Conservation (phyloP, 1,140 invertebrate genomes). For the Drosophila novamexicana region DNA sequence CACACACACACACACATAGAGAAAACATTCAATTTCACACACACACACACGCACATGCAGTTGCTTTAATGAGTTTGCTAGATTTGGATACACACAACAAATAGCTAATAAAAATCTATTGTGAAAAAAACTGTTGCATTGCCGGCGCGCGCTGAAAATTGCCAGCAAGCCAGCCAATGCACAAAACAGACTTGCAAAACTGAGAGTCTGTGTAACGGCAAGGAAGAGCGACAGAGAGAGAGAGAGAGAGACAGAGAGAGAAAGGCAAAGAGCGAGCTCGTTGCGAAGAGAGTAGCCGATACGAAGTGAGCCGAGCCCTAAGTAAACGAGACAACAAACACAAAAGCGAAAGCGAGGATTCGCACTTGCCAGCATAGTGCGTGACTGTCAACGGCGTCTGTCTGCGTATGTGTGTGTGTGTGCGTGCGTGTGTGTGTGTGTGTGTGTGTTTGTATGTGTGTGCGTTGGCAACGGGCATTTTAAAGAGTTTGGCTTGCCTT, state of each 20-base stretch:
- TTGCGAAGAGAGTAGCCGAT: conserved; percentile 21
- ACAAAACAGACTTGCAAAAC: neutral
- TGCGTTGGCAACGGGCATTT: conserved; percentile 44
- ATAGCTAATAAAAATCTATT: conserved; percentile 65
- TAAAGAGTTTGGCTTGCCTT: conserved; percentile 67
- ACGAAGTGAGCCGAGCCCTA: conserved; percentile 41
- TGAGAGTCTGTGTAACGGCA: neutral
- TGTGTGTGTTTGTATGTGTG: conserved; percentile 12
- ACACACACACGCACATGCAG: neutral
- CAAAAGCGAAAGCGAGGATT: conserved; percentile 78
- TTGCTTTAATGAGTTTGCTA: conserved; percentile 70
- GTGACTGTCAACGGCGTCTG: conserved; percentile 23
- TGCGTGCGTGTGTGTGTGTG: conserved; percentile 11
- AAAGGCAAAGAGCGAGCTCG: no score
- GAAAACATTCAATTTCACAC: no score
- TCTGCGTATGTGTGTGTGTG: conserved; percentile 11
- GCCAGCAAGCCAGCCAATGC: conserved; percentile 10
- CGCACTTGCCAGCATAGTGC: conserved; percentile 38
- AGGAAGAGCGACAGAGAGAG: conserved; percentile 14
- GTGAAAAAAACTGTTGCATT: conserved; percentile 80
- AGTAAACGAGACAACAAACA: conserved; percentile 62
- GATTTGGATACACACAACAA: conserved; percentile 47
- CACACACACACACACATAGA: neutral
- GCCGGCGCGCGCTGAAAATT: conserved; percentile 67
- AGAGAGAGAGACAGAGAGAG: neutral